These are phyloP conservation scores for Aegotheles bennettii DNA, from an alignment of 2,113 vertebrate genomes.

Conservation along the genomic window DNA sequence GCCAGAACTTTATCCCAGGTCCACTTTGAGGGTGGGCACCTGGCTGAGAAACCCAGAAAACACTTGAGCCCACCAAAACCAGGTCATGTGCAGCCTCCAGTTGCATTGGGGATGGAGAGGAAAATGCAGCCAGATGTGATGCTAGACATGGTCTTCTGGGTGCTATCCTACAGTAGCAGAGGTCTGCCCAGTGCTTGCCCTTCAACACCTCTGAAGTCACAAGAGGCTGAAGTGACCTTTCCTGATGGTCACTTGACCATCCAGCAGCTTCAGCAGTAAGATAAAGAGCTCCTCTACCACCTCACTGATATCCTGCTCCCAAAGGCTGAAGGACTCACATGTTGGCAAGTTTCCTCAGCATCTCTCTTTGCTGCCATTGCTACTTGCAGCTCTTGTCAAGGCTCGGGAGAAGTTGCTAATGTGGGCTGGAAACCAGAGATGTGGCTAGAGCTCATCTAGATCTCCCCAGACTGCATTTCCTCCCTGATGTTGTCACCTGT, in stretches of 20 bases:
- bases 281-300: neutral
- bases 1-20: neutral
- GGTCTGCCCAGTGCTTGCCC: neutral
- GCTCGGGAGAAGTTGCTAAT: neutral
- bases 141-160: neutral
- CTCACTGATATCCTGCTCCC: neutral
- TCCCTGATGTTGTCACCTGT: neutral
- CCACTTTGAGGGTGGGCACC: neutral
- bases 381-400: neutral
- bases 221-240: neutral
- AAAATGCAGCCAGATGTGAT: neutral
- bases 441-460: neutral
- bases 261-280: neutral
- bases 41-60: neutral
- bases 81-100: neutral
- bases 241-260: neutral
- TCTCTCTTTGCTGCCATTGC: neutral
- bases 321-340: neutral
- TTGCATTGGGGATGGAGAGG: neutral
- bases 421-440: neutral
- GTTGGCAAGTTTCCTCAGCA: neutral
- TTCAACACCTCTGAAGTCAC: neutral
- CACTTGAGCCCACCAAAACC: fast-evolving
- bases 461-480: neutral
- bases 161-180: neutral